Evolutionary conservation across 37 sponge, comb jelly and placozoan species (phyloP), one percentile per base, ranked within the genome.

Genomic region (Chondrosia reniformis): DNA sequence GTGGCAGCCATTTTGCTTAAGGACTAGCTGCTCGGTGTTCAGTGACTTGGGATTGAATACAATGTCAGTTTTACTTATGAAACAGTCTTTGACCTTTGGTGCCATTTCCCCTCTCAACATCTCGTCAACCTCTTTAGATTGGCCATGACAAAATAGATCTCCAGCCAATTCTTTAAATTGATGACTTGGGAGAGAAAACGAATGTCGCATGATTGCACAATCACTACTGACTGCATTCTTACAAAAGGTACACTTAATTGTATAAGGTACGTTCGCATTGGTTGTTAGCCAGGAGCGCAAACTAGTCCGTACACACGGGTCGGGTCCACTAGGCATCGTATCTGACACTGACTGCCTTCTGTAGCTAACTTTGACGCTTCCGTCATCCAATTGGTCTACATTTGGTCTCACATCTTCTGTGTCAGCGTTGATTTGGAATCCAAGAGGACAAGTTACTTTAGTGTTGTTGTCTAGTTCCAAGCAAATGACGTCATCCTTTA

Each of bases 111-210:
- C 72, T 8, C 44, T n/a, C 36, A 69, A 22, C 3, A 69, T 12
- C 5, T 25, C 44, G 21, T 69, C 40, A 40, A 39, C 43, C n/a
- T 36, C 43, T 13, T 10, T 69, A 1, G 72, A 69, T 1, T 86
- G 81, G 17, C 33, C 64, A 80, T 90, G 90, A 38, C 90, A 90
- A 63, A 85, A 90, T 27, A 79, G 24, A 25, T 77, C 55, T 27
- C 65, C 73, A 66, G 52, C 41, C 25, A 85, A 34, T 33, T 86
- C 91, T 22, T 67, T 31, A 80, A 87, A 91, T 15, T 75, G 63
- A 0, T 80, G 76, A 3, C 87, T 85, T n/a, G 91, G 91, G 13
- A 91, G 72, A n/a, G 91, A 84, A 0, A 91, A 76, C 30, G 71
- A 76, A 61, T 85, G 62, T 28, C 67, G 24, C 46, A 91, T 67